phyloP scores from a whole-genome alignment of 2,888 invertebrate genomes.

The Apomyelois bistriatella region DNA sequence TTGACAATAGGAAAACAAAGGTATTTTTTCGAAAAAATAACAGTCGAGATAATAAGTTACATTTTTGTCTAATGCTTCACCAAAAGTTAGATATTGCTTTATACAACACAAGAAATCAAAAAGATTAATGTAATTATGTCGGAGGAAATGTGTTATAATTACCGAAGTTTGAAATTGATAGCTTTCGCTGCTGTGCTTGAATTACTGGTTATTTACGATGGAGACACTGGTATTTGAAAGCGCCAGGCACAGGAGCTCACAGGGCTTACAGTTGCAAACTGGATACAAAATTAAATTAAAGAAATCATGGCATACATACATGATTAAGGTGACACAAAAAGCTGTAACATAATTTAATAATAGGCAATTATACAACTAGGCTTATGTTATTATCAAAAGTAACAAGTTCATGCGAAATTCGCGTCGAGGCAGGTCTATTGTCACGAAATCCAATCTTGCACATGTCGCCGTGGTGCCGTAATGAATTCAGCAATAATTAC shows the following conservation, averaged over 20 bases:
- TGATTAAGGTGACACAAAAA: too few relatives aligned
- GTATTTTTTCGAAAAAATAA: too few relatives aligned
- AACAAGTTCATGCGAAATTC: not conserved
- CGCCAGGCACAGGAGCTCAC: slow-evolving; percentile 6
- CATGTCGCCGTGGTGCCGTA: slow-evolving; percentile 39
- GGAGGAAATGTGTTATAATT: slow-evolving; percentile 14
- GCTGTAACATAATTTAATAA: too few relatives aligned
- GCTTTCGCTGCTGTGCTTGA: slow-evolving; percentile 5
- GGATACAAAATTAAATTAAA: too few relatives aligned
- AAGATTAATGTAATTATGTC: slow-evolving; percentile 9
- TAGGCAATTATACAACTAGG: too few relatives aligned
- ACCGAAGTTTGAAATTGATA: slow-evolving; percentile 14
- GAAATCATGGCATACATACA: too few relatives aligned
- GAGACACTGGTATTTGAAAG: not conserved
- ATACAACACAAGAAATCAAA: too few relatives aligned
- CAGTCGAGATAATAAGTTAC: too few relatives aligned
- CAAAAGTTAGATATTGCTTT: too few relatives aligned
- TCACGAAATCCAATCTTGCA: slow-evolving; percentile 46
- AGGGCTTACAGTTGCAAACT: too few relatives aligned
- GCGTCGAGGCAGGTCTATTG: slow-evolving; percentile 1
- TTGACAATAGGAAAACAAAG: too few relatives aligned
- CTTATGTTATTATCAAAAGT: not conserved
- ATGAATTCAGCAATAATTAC: slow-evolving; percentile 59
- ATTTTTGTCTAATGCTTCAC: too few relatives aligned
- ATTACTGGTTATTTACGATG: slow-evolving; percentile 12